Conservation (phyloP, 2,888 invertebrate species). For the Brenthis daphne region DNA sequence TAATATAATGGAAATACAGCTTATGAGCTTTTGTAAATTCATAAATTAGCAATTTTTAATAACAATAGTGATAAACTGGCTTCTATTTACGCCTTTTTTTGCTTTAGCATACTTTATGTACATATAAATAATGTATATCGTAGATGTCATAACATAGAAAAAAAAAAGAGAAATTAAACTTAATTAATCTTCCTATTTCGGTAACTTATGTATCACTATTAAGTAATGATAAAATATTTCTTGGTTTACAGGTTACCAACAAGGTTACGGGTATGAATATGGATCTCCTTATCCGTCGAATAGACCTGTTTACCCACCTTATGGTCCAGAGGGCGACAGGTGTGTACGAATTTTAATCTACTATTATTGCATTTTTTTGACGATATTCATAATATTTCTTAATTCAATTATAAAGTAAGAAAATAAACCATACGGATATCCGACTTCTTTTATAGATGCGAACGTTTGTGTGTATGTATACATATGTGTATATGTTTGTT, state of each 20-base stretch:
- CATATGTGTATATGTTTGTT: no score
- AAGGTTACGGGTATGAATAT: constrained; percentile 86
- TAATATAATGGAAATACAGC: background rate
- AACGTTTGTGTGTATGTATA: no score
- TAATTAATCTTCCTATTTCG: background rate
- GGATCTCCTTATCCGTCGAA: constrained; percentile 86
- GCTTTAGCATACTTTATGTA: constrained; percentile 3
- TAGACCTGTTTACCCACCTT: constrained; percentile 91
- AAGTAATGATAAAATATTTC: background rate
- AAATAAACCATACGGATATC: background rate
- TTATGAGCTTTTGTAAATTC: background rate
- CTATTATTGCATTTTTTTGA: background rate
- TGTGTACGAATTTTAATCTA: constrained; percentile 50
- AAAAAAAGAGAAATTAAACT: background rate
- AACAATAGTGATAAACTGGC: background rate
- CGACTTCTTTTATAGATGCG: no score
- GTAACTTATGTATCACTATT: background rate
- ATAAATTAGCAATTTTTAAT: background rate
- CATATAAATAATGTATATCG: constrained; percentile 3
- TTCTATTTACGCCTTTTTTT: constrained; percentile 5
- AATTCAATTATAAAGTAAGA: background rate
- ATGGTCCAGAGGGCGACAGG: constrained; percentile 87
- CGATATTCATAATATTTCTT: background rate
- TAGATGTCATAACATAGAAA: background rate
- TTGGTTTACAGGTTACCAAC: constrained; percentile 81